Evolutionary conservation across 2,113 vertebrate genomes (phyloP), one percentile per base, ranked within the genome.

Genomic region (Cebidichthys violaceus): DNA sequence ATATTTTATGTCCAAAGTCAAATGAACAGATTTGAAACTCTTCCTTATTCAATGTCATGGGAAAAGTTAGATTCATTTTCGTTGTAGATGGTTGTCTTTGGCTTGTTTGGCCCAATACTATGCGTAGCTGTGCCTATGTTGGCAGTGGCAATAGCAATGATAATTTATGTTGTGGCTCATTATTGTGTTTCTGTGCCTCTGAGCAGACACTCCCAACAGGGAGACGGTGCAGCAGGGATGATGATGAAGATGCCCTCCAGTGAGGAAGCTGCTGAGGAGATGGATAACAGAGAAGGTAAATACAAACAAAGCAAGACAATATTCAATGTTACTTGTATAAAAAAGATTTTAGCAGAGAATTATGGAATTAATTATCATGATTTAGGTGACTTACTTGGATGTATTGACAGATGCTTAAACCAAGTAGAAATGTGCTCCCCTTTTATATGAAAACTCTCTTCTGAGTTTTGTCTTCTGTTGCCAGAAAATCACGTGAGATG

Each of bases 281-380:
- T 90, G 75, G 96, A 97, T 39, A 95, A 96, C 94, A 96, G 94
- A 92, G 96, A 96, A 22, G 97, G 97, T 98, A 93, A 88, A 80
- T 59, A 29, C 15, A 59, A 59, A 59, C n/a, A 54, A 54, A 54
- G n/a, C 45, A 55, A 55, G 22, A 11, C 50, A 55, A 47, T 54
- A 24, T 47, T 11, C 9, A 2, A 43, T 65, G 20, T 41, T 70
- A n/a, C 35, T 37, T 57, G 22, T 70, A 55, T 18, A 9, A 37
- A 11, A n/a, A 22, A 41, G 11, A 13, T 62, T 75, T 75, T 4
- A 66, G 6, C 22, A 24, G 8, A 24, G 8, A 47, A 14, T 43
- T 31, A 66, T 1, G 2, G 33, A 35, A 24, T 15, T n/a, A 14
- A 24, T 24, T 13, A 7, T 41, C 22, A 35, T 45, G 14, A n/a